Conservation (phyloP, 2,888 invertebrate genomes). For the Drosophila mimica region DNA sequence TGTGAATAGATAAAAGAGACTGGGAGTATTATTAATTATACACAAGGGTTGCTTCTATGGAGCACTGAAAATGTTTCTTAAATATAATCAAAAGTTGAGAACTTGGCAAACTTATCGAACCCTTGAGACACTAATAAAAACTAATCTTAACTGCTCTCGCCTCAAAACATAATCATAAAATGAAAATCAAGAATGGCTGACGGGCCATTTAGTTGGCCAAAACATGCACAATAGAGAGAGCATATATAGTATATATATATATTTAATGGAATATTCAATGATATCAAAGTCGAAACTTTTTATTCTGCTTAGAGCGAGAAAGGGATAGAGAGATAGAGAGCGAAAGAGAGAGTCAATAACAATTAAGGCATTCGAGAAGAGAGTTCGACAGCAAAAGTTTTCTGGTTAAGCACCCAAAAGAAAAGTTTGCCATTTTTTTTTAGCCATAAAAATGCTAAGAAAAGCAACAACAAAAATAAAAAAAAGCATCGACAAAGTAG, state of each 20-base stretch:
- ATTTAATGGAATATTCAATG: slow-evolving; percentile 42
- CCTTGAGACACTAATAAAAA: slow-evolving; percentile 26
- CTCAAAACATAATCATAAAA: slow-evolving; percentile 48
- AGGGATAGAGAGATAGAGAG: slow-evolving; percentile 32
- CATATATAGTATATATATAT: slow-evolving; percentile 7
- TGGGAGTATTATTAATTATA: not conserved
- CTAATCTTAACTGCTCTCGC: slow-evolving; percentile 5
- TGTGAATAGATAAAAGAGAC: not conserved
- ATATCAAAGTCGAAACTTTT: slow-evolving; percentile 28
- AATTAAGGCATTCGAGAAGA: slow-evolving; percentile 56
- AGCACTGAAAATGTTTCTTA: not conserved
- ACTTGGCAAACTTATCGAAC: slow-evolving; percentile 15
- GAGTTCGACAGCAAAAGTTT: slow-evolving; percentile 42
- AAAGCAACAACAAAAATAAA: not conserved
- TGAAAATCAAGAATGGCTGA: slow-evolving; percentile 14
- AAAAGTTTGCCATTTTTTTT: slow-evolving; percentile 35
- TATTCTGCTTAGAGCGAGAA: not conserved
- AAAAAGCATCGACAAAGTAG: not conserved
- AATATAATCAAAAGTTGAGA: slow-evolving; percentile 14
- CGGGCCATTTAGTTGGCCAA: slow-evolving; percentile 48
- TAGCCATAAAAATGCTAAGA: slow-evolving; percentile 43
- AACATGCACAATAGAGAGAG: slow-evolving; percentile 23
- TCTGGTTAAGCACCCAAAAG: slow-evolving; percentile 19
- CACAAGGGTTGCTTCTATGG: not conserved
- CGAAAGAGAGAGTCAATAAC: slow-evolving; percentile 67